These are phyloP conservation scores for Gastracanthus pulcherrimus DNA, from an alignment of 2,888 invertebrate species.

Conservation along the genomic window DNA sequence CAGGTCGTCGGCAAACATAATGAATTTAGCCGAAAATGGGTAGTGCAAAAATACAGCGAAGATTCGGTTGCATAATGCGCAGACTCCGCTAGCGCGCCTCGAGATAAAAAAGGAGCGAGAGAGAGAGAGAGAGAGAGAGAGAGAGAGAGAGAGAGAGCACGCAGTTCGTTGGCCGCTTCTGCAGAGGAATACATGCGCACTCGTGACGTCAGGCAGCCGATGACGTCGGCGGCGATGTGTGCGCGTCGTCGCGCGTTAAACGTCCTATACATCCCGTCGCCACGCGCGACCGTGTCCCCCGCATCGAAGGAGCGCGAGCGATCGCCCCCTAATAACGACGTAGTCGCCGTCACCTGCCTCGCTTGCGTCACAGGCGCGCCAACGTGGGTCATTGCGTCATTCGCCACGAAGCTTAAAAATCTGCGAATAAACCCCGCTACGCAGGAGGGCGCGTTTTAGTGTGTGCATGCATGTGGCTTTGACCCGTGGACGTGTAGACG, in stretches of 20 bases:
- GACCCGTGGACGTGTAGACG: no score
- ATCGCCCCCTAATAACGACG: not conserved
- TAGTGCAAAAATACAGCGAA: not conserved
- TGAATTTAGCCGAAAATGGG: not conserved
- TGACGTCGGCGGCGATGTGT: not conserved
- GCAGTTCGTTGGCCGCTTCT: constrained; percentile 39
- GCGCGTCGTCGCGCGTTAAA: not conserved
- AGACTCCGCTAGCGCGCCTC: constrained; percentile 17
- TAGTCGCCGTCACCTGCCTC: not conserved
- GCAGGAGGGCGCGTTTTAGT: not conserved
- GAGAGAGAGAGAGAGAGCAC: not conserved
- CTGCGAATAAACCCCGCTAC: not conserved
- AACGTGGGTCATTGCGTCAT: not conserved
- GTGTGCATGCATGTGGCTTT: no score
- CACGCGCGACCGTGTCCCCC: no score
- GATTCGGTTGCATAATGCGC: constrained; percentile 22
- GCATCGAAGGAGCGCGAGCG: not conserved
- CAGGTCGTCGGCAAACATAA: not conserved
- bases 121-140: not conserved
- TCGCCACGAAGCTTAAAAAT: constrained; percentile 14
- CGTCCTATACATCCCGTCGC: no score
- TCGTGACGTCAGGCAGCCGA: constrained; percentile 15
- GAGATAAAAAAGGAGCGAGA: no score
- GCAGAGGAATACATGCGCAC: not conserved
- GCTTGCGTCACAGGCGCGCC: not conserved